Base-by-base conservation (phyloP, 2,888 invertebrate genomes). In the Drosophila limbata region DNA sequence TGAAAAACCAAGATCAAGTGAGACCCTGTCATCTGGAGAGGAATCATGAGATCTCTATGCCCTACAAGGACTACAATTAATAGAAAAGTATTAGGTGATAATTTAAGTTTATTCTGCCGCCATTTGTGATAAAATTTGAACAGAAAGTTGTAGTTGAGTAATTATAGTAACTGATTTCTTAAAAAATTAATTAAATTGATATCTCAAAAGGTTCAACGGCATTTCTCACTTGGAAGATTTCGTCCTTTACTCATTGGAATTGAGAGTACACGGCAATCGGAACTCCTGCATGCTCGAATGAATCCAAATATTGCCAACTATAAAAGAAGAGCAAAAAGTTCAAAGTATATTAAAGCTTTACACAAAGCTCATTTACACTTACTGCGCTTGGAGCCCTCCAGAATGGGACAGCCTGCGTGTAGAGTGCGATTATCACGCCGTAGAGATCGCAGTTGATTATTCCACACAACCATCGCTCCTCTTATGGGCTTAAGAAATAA, bases 351-450 rank as follows among this genome's bases (percentile, higher is more conserved):
- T n/a, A 40, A 2, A 31, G 28, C 6, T 25, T 21, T 1, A 15
- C 15, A 0, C 4, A 4, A 15, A 40, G 17, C 39, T 28, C 17
- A 6, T 35, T 8, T 3, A 31, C 3, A 85, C 93, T 92, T 93
- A 97, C 98, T 98, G 97, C 98, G 98, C 94, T 99, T 99, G 42
- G 96, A 96, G 37, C 99, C 99, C 13, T 97, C 95, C 13, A 99
- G 94, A 17, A 99, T 98, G 0, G 99, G 99, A 92, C 99, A 99
- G 55, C 98, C 98, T 2, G 98, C 98, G 93, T 99, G 99, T 64
- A 97, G 92, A 0, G 98, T 98, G 74, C 95, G 94, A 73, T 94
- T 93, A 93, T 99, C 97, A 0, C 97, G 97, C 77, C 97, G 96
- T 1, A 98, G 97, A 73, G 95, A 97, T 17, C 95, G 95, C 91